Evolutionary conservation across 1,140 invertebrate species (phyloP), one percentile per base, ranked within the genome.

Genomic region (Liolophura sinensis): DNA sequence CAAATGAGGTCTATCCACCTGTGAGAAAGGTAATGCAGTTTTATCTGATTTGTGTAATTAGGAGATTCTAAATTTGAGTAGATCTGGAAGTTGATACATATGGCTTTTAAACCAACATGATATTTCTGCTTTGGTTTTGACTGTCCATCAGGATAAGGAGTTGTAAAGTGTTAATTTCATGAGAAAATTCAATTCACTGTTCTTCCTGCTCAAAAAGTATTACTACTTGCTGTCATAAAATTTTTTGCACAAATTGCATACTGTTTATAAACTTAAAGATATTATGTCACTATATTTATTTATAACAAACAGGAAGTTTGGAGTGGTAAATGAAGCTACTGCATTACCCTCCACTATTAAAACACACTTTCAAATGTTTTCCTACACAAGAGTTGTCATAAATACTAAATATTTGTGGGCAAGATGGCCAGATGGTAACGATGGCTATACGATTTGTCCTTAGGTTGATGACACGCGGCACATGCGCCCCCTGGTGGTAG

Each of bases 1-100:
- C 92, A 24, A 86, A 89, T 60, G 96, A 98, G 84, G 85, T 81
- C 5, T 95, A 91, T 85, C 93, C 93, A 1, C 87, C 90, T 0
- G 83, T 87, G 50, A 87, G 94, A 67, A 82, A 79, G 74, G 82
- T 84, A 51, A 60, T 61, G 57, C 50, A 31, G 15, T 47, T 22
- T 48, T 54, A 22, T 55, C 48, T 22, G 27, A 54, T 27, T 59
- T 31, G 27, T 9, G 18, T 31, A 11, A 56, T 48, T 16, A 22
- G 48, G 47, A 61, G 27, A n/a, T n/a, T n/a, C n/a, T n/a, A n/a
- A n/a, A n/a, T n/a, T n/a, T n/a, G n/a, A n/a, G n/a, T n/a, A n/a
- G n/a, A n/a, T n/a, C n/a, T n/a, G n/a, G n/a, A n/a, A n/a, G n/a
- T n/a, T n/a, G n/a, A n/a, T n/a, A n/a, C n/a, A n/a, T n/a, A n/a